Percentiles rank a stretch among this genome's conserved stretches.
Evolutionary conservation across 1,140 invertebrate genomes (phyloP).

Genomic region (Neelides sp.): DNA sequence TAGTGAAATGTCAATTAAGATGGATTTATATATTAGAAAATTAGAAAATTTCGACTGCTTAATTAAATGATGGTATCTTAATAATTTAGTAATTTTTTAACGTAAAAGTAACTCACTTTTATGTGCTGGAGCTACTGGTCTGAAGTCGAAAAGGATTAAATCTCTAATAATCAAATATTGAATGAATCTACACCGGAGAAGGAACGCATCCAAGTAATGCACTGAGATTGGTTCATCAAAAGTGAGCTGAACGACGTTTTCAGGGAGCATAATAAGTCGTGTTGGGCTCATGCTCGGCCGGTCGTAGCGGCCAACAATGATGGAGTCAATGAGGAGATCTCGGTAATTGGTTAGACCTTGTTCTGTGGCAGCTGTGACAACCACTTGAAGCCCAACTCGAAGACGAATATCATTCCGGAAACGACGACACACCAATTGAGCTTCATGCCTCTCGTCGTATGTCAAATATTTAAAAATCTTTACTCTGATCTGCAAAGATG

Average conservation of each 20-base stretch:
- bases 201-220: conserved; percentile 15
- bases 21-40: too few relatives aligned
- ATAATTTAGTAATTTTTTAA: too few relatives aligned
- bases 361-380: conserved; percentile 6
- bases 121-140: too few relatives aligned
- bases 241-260: conserved; percentile 6
- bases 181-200: conserved; percentile 7
- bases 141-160: too few relatives aligned
- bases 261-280: conserved; percentile 12
- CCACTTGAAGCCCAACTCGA: conserved; percentile 10
- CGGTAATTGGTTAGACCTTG: conserved; percentile 13
- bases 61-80: too few relatives aligned
- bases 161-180: conserved; percentile 5
- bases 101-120: too few relatives aligned
- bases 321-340: conserved; percentile 17
- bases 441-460: conserved; percentile 5
- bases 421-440: conserved; percentile 17
- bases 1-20: too few relatives aligned
- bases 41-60: too few relatives aligned
- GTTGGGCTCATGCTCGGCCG: not conserved
- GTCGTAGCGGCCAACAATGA: conserved; percentile 17
- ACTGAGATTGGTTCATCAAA: conserved; percentile 9
- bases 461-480: conserved; percentile 19
- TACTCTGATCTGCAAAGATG: conserved; percentile 11
- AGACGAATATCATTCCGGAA: conserved; percentile 22